Evolutionary conservation across 2,888 invertebrate species (phyloP).

Genomic region (Pandemis heparana): DNA sequence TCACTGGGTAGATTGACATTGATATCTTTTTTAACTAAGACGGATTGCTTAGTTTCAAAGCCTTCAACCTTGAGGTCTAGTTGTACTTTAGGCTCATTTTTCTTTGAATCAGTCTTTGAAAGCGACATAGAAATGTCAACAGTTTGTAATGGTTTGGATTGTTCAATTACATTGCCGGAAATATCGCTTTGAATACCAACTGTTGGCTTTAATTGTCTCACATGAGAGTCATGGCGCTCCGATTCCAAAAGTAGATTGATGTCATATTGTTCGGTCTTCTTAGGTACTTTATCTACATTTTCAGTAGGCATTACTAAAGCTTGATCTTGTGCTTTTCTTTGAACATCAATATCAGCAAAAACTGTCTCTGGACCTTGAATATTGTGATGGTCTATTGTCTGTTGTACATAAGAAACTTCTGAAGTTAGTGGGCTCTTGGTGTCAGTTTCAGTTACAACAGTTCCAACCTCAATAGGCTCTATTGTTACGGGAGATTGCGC

Average conservation of each 20-base stretch:
- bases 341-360: constrained; percentile 47
- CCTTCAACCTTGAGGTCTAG: constrained; percentile 70
- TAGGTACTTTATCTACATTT: constrained; percentile 47
- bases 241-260: constrained; percentile 66
- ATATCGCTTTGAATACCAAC: constrained; percentile 16
- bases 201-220: constrained; percentile 50
- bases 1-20: constrained; percentile 68
- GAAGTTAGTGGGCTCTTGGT: constrained; percentile 53
- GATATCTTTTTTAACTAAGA: constrained; percentile 72
- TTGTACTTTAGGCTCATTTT: constrained; percentile 66
- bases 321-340: constrained; percentile 67
- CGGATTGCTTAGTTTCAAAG: constrained; percentile 58
- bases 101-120: constrained; percentile 60
- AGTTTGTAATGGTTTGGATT: constrained; percentile 57
- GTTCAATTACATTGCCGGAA: constrained; percentile 28
- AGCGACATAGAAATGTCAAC: constrained; percentile 73
- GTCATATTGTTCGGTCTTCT: constrained; percentile 56
- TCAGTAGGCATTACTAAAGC: constrained; percentile 57
- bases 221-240: constrained; percentile 65
- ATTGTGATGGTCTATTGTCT: constrained; percentile 58
- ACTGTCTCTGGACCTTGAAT: constrained; percentile 62
- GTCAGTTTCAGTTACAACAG: constrained; percentile 60
- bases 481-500: constrained; percentile 58
- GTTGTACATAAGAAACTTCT: constrained; percentile 63
- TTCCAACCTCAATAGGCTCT: constrained; percentile 59